Base-by-base conservation (phyloP, 1,140 invertebrate genomes). In the Bombus superbus region DNA sequence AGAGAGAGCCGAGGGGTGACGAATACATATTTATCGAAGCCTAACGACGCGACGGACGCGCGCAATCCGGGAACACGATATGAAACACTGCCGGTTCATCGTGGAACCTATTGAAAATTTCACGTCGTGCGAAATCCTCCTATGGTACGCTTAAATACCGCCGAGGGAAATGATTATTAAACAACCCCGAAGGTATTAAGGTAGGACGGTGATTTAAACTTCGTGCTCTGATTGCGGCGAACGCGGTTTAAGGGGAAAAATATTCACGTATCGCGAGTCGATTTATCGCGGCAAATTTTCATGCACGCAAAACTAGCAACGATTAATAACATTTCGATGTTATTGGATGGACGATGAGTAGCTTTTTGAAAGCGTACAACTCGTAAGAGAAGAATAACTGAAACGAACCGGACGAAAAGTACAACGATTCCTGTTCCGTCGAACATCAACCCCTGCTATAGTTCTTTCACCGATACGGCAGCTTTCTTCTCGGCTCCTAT, bases 11-110 rank as follows among this genome's bases (percentile, higher is more conserved):
- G 38, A 18, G 28, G n/a, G n/a, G 15, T 25, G 57, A 32, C 42
- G 76, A 80, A 80, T 73, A 38, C 66, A 38, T 38, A 73, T 85
- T 85, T 79, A 85, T 85, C 83, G 66, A 80, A 32, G 40, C 38
- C 53, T 64, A 40, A 64, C 62, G 59, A 42, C 59, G 42, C 42
- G 18, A 64, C n/a, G 25, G 28, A 53, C 32, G 35, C 32, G 32
- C 76, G 44, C 69, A 47, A 75, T 75, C 38, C 32, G 32, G 13
- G 35, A 76, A 40, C 47, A 32, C 44, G 66, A 71, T 40, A 42
- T 35, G 32, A 62, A 71, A 72, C 47, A 15, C 66, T 6, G 11
- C 0, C 28, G 57, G 42, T 72, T 80, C 68, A 53, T 64, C 57
- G 13, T 22, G 38, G 28, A n/a, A 78, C 35, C 28, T 59, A 59